Conservation (phyloP, 2,113 vertebrate genomes). For the Noturus placidus region DNA sequence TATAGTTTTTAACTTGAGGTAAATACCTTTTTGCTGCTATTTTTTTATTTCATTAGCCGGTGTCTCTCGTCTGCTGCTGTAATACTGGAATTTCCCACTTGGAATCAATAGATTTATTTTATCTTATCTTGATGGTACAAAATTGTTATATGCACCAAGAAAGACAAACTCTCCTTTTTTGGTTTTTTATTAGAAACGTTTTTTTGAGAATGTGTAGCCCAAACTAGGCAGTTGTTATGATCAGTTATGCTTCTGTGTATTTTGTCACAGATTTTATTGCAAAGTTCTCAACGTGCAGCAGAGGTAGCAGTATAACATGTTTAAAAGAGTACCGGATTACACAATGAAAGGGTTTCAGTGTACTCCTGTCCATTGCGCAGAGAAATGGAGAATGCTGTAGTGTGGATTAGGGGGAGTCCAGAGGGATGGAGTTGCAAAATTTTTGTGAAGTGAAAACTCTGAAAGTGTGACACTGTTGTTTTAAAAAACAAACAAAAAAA, state of each 20-base stretch:
- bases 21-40: background rate
- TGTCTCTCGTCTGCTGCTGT: background rate
- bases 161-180: background rate
- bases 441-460: background rate
- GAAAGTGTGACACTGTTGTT: background rate
- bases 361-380: background rate
- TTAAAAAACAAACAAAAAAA: no score
- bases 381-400: background rate
- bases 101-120: background rate
- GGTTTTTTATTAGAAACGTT: background rate
- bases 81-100: background rate
- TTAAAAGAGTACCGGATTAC: background rate
- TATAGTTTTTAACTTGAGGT: no score
- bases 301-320: background rate
- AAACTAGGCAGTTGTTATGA: background rate
- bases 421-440: background rate
- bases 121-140: background rate
- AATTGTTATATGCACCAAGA: background rate
- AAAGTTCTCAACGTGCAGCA: background rate
- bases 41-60: background rate
- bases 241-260: background rate
- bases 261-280: background rate
- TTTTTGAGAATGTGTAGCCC: background rate
- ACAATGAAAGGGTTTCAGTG: background rate
- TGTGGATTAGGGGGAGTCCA: background rate